Conservation (phyloP, 2,113 vertebrate species). For the Microcebus ravelobensis region DNA sequence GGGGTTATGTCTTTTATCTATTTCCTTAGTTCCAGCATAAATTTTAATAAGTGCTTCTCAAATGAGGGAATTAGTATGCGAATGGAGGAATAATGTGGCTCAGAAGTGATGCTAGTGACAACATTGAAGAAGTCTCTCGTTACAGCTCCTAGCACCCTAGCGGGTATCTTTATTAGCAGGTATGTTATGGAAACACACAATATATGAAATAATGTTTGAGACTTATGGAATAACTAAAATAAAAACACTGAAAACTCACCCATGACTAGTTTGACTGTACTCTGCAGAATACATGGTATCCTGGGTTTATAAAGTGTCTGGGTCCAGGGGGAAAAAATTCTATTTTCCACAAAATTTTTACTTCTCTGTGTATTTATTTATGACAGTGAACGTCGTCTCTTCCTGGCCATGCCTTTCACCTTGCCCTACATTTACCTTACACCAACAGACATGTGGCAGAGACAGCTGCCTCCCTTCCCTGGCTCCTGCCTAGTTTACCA, state of each 20-base stretch:
- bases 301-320: not conserved
- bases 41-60: conserved; percentile 39
- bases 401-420: not conserved
- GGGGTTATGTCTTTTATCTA: conserved; percentile 24
- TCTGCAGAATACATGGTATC: not conserved
- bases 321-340: not conserved
- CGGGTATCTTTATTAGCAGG: not conserved
- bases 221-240: not conserved
- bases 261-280: not conserved
- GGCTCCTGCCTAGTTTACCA: fast-evolving
- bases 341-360: not conserved
- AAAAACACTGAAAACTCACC: not conserved
- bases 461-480: not conserved
- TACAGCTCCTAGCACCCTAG: not conserved
- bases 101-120: not conserved
- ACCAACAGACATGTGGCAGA: fast-evolving
- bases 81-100: not conserved
- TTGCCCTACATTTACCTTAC: not conserved
- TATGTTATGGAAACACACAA: not conserved
- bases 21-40: conserved; percentile 48
- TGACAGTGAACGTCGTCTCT: not conserved
- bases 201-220: not conserved
- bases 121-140: not conserved
- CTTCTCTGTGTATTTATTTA: not conserved
- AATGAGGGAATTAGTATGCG: not conserved